phyloP scores from a whole-genome alignment of 2,113 vertebrate species.

The Cephalopholis sonnerati region DNA sequence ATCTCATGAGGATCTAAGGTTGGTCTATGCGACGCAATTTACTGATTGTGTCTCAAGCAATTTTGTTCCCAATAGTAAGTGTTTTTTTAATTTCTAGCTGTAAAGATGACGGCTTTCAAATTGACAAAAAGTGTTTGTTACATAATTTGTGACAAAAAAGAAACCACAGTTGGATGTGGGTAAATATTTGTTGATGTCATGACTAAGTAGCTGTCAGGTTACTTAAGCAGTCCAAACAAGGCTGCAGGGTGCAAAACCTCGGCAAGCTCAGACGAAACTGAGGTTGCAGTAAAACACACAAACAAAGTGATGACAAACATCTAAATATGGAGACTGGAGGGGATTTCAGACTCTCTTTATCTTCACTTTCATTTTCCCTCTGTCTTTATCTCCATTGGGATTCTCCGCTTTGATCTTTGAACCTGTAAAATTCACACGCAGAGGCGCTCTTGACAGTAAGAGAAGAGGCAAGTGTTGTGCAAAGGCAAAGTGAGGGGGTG shows the following conservation, averaged over 20 bases:
- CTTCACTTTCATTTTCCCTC: slow-evolving; percentile 65
- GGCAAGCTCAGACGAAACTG: slow-evolving; percentile 31
- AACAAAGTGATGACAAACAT: slow-evolving; percentile 71
- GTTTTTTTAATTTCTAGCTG: neutral
- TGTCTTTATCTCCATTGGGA: slow-evolving; percentile 65
- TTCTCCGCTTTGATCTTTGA: slow-evolving; percentile 75
- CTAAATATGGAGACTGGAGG: slow-evolving; percentile 73
- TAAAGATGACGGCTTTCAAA: slow-evolving; percentile 5
- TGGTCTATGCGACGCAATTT: slow-evolving; percentile 17
- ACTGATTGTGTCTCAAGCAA: too few species aligned
- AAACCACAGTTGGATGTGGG: slow-evolving; percentile 1
- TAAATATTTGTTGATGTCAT: slow-evolving; percentile 51
- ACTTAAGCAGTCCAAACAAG: slow-evolving; percentile 59
- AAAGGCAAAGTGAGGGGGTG: slow-evolving; percentile 75
- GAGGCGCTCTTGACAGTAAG: slow-evolving; percentile 70
- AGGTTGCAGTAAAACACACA: slow-evolving; percentile 64
- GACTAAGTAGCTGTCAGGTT: slow-evolving; percentile 47
- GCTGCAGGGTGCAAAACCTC: slow-evolving; percentile 39
- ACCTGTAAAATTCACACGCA: slow-evolving; percentile 74
- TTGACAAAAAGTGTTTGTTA: slow-evolving; percentile 19
- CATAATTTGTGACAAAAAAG: neutral
- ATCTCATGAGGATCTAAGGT: slow-evolving; percentile 39
- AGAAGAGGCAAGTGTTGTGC: slow-evolving; percentile 67
- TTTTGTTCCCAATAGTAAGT: too few species aligned
- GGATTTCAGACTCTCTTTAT: slow-evolving; percentile 69